Conservation (phyloP, 2,888 invertebrate species). For the Caenorhabditis macrosperma region DNA sequence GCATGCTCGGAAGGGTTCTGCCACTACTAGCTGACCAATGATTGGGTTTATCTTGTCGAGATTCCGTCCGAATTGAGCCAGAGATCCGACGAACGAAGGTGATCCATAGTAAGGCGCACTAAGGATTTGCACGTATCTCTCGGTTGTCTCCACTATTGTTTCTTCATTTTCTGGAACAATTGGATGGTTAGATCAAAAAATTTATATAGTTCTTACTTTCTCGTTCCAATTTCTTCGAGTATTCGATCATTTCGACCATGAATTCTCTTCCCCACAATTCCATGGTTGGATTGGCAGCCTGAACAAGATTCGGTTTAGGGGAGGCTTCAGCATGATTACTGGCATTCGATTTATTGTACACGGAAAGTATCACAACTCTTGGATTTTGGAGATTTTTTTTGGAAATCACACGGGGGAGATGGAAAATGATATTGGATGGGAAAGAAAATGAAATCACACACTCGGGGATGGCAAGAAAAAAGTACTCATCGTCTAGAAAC, state of each 20-base stretch:
- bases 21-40: conserved; percentile 84
- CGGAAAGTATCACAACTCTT: neutral
- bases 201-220: no score
- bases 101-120: conserved; percentile 82
- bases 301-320: neutral
- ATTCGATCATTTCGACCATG: conserved; percentile 96
- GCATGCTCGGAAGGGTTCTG: conserved; percentile 86
- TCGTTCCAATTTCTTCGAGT: conserved; percentile 85
- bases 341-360: neutral
- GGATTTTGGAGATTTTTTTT: no score
- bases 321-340: neutral
- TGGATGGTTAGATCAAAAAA: no score
- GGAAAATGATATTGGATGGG: conserved; percentile 36
- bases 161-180: no score
- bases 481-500: neutral
- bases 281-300: conserved; percentile 90
- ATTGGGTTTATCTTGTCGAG: neutral
- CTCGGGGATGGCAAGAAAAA: conserved; percentile 16
- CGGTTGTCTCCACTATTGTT: no score
- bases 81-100: conserved; percentile 81
- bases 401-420: conserved; percentile 36
- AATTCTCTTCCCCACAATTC: conserved; percentile 94
- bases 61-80: conserved; percentile 82
- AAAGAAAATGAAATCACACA: conserved; percentile 12
- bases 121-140: conserved; percentile 83